Evolutionary conservation across 2,113 vertebrate genomes (phyloP).

Genomic region (Anolis sagrei): DNA sequence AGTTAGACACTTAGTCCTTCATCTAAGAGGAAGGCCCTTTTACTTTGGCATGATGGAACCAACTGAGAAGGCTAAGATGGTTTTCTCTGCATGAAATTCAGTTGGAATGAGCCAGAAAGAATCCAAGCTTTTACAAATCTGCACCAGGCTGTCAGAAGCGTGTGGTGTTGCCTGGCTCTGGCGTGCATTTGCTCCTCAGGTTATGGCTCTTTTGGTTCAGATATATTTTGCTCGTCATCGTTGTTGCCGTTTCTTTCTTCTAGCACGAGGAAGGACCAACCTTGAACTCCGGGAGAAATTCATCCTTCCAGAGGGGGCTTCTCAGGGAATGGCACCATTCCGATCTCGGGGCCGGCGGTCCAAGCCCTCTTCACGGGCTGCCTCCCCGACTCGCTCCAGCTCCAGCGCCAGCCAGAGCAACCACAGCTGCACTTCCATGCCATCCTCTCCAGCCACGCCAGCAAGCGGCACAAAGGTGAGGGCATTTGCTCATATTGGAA

Average conservation of each 20-base stretch:
- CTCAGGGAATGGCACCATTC: constrained; percentile 94
- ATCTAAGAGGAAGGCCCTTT: background rate
- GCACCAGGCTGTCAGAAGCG: background rate
- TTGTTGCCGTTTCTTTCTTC: constrained; percentile 15
- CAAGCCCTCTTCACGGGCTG: constrained; percentile 93
- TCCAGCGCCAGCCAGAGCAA: constrained; percentile 97
- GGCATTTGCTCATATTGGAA: fast-evolving
- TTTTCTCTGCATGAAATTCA: background rate
- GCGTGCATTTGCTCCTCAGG: background rate
- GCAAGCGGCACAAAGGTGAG: constrained; percentile 91
- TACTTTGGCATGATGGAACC: background rate
- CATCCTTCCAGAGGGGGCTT: constrained; percentile 93
- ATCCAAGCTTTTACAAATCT: background rate
- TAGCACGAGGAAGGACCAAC: constrained; percentile 97
- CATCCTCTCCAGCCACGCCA: constrained; percentile 91
- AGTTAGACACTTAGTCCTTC: background rate
- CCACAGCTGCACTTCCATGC: constrained; percentile 91
- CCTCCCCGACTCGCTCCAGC: constrained; percentile 94
- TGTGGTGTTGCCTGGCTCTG: background rate
- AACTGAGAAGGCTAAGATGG: fast-evolving
- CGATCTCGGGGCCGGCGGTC: constrained; percentile 92
- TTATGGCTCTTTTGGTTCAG: no score
- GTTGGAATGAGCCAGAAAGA: background rate
- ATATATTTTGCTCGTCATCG: background rate
- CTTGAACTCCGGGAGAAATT: constrained; percentile 97